Evolutionary conservation across 2,888 invertebrate genomes (phyloP).

Genomic region (Cheilosia vernalis): DNA sequence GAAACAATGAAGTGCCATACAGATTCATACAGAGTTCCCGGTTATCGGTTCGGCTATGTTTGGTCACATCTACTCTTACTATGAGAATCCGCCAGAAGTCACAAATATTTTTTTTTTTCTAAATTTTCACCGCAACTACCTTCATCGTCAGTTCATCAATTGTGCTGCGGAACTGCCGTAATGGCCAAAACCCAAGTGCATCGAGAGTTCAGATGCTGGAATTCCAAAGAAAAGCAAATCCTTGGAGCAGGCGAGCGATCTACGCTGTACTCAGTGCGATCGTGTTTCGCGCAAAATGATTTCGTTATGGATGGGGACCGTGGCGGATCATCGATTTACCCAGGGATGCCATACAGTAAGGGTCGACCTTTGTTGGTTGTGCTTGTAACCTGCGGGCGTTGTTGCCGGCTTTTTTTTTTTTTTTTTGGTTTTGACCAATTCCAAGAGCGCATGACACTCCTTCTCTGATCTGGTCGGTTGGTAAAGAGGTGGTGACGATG

Average conservation of each 20-base stretch:
- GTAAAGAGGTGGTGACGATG: slow-evolving; percentile 58
- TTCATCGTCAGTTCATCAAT: slow-evolving; percentile 72
- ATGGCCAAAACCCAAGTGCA: slow-evolving; percentile 44
- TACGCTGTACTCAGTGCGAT: slow-evolving; percentile 31
- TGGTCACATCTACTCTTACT: slow-evolving; percentile 63
- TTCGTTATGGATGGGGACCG: slow-evolving; percentile 70
- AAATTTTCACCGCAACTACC: slow-evolving; percentile 27
- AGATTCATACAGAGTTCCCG: slow-evolving; percentile 55
- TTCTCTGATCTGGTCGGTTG: not conserved
- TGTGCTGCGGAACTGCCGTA: slow-evolving; percentile 33
- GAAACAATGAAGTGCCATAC: slow-evolving; percentile 44
- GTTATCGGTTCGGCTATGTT: slow-evolving; percentile 64
- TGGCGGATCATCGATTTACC: slow-evolving; percentile 67
- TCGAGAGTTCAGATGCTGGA: slow-evolving; percentile 56
- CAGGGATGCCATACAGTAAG: slow-evolving; percentile 52
- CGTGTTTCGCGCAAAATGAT: slow-evolving; percentile 61
- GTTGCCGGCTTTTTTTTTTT: not conserved
- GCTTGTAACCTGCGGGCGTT: slow-evolving; percentile 59
- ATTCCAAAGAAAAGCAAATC: slow-evolving; percentile 45
- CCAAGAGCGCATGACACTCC: slow-evolving; percentile 9
- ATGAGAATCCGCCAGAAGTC: slow-evolving; percentile 55
- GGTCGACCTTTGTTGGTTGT: slow-evolving; percentile 68
- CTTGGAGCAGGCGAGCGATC: slow-evolving; percentile 2
- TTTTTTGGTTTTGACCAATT: not conserved
- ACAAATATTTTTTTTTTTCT: slow-evolving; percentile 15